Base-by-base conservation (phyloP, 2,888 invertebrate genomes). In the Drosophila paucipuncta region DNA sequence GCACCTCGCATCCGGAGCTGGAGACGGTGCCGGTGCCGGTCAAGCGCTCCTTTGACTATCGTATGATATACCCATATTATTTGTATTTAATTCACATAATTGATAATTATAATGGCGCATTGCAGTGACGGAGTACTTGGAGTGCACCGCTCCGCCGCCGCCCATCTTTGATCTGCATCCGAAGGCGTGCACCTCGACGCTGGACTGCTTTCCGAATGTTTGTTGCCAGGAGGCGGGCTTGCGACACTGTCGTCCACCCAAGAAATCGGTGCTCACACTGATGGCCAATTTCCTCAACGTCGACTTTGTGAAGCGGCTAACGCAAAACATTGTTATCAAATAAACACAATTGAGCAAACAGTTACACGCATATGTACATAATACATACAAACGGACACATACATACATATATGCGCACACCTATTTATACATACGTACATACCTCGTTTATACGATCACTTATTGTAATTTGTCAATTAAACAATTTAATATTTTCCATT, bases 131-230 rank as follows among this genome's bases (percentile, higher is more conserved):
- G 95, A 95, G 78, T 97, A 96, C 88, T 94, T 97, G 85, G 96
- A 97, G 91, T 97, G 97, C 90, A 96, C 96, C 22, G 94, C 95
- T 49, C 94, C 95, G 2, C 95, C 95, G 11, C 96, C 96, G 10
- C 95, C 96, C 22, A 93, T 95, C 76, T 94, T 95, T 70, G 96
- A 97, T 92, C 89, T 96, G 63, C 96, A 96, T 92, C 96, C 96
- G 2, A 96, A 96, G 88, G 93, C 94, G 33, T 97, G 97, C 91
- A 95, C 95, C 73, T 95, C 95, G 9, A 95, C 95, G 18, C 94
- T 96, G 5, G 96, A 97, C 92, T 97, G 97, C 91, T 96, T 97
- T 92, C 97, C 97, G 10, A 96, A 96, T 93, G 94, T 97, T 70
- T 97, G 97, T 91, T 97, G 97, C 76, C 96, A 97, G 80, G 97